Evolutionary conservation across 2,888 invertebrate genomes (phyloP), one percentile per base, ranked within the genome.

Genomic region (Scaptomyza parva): DNA sequence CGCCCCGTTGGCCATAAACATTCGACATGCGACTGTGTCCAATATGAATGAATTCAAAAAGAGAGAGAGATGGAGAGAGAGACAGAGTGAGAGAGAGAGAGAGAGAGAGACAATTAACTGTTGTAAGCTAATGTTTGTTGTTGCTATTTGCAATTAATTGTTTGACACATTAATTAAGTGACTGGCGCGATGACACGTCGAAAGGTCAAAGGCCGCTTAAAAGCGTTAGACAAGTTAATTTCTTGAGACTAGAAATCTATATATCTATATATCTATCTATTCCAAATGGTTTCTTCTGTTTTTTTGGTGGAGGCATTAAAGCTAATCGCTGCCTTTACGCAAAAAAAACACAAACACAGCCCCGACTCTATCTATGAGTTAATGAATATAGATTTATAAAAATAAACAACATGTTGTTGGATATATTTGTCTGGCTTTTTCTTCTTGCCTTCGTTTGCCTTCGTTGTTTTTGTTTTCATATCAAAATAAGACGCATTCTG

Each of bases 1-100:
- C 82, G 82, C 84, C 84, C 78, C 66, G 82, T 84, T 84, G 82
- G 76, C 82, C 82, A 84, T 84, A 83, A 84, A 82, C 84, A 82
- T 66, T 40, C 74, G n/a, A n/a, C n/a, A 45, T 55, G 48, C 73
- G 61, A 74, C 59, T 73, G 37, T 37, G 74, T 70, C 66, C 84
- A 84, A 84, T 83, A 82, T 85, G 84, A 82, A 83, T 83, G 80
- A 78, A 78, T 78, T 61, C 60, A 68, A 69, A 9, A 30, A 12
- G 3, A 3, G 7, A 14, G 17, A 3, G 37, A 7, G 3, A 37
- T 1, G 73, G 74, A 76, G 78, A 70, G 68, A 75, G 76, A 70
- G 70, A n/a, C n/a, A n/a, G n/a, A 4, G 9, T 17, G 17, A 17
- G 37, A 17, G 9, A 37, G 3, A 74, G 74, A 74, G 78, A 70